Percentiles rank a stretch among this genome's conserved stretches.
Evolutionary conservation across 2,797 vertebrate genomes (phyloP).

Genomic region (Enteromius mattozi): DNA sequence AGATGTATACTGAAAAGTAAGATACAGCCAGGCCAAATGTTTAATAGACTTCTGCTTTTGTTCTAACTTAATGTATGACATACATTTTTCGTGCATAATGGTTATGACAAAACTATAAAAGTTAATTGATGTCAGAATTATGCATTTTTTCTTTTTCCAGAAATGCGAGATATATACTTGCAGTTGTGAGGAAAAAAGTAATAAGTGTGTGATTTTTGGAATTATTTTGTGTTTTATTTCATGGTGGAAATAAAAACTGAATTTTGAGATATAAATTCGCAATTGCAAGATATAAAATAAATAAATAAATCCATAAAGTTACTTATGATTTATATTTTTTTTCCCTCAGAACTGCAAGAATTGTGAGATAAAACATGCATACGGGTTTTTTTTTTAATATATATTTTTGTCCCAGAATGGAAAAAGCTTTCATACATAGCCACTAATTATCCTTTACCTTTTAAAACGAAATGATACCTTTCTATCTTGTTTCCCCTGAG

Average conservation of each 20-base stretch:
- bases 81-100: not conserved
- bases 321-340: not conserved
- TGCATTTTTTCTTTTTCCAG: not conserved
- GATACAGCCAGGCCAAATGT: slow-evolving; percentile 1
- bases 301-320: not conserved
- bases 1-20: not conserved
- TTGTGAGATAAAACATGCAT: too few species aligned
- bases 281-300: not conserved
- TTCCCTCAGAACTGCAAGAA: too few species aligned
- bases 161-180: not conserved
- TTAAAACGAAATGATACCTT: slow-evolving; percentile 8
- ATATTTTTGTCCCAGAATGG: not conserved
- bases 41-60: not conserved
- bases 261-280: not conserved
- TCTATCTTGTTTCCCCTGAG: slow-evolving; percentile 30
- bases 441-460: not conserved
- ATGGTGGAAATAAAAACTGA: not conserved
- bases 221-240: not conserved
- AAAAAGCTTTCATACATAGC: not conserved
- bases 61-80: not conserved
- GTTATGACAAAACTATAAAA: not conserved
- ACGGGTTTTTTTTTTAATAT: too few species aligned
- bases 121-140: not conserved
- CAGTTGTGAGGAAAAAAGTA: not conserved
- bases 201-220: not conserved